Conservation (phyloP, 2,888 invertebrate genomes). For the Nesidiocoris tenuis region DNA sequence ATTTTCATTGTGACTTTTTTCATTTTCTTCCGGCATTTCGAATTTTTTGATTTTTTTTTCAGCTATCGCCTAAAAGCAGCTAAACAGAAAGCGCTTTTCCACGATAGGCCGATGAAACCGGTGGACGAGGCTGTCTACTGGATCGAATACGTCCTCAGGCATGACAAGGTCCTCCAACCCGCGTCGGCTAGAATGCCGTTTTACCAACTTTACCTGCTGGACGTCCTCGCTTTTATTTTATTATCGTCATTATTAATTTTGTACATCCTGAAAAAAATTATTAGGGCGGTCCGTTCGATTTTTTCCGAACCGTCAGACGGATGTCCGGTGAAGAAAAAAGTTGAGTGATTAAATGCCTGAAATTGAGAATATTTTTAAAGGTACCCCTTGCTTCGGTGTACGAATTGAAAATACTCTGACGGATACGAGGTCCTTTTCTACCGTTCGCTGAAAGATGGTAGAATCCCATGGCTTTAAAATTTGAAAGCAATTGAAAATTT, state of each 20-base stretch:
- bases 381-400: no score
- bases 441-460: neutral
- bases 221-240: slow-evolving; percentile 18
- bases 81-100: slow-evolving; percentile 2
- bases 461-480: neutral
- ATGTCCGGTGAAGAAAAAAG: no score
- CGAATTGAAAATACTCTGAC: no score
- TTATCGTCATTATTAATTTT: neutral
- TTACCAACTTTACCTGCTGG: slow-evolving; percentile 41
- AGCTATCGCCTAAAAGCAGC: slow-evolving; percentile 2
- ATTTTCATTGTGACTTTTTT: neutral
- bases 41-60: neutral
- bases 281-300: neutral
- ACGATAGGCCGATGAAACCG: slow-evolving; percentile 34
- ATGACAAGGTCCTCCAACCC: slow-evolving; percentile 42
- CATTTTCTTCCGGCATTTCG: neutral
- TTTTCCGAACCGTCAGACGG: no score
- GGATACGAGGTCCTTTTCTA: no score
- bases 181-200: slow-evolving; percentile 36
- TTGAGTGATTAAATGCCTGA: no score
- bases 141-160: slow-evolving; percentile 45
- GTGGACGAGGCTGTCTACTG: slow-evolving; percentile 46
- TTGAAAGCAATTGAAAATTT: no score
- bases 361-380: no score
- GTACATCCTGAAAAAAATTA: neutral